phyloP scores from a whole-genome alignment of 2,888 invertebrate genomes.

The Tipula helvola region DNA sequence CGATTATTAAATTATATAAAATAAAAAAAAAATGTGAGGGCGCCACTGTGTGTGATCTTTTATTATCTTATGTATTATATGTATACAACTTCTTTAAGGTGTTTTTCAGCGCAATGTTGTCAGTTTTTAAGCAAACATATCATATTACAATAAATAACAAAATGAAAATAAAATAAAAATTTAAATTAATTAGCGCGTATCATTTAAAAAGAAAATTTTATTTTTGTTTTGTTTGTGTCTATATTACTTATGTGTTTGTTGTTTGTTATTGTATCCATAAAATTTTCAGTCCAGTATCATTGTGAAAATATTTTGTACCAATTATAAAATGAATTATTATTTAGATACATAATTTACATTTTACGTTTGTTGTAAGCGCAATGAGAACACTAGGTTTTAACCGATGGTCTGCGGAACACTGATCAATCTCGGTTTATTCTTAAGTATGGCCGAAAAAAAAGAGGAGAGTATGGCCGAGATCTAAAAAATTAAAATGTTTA shows the following conservation, averaged over 20 bases:
- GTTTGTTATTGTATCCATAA: neutral
- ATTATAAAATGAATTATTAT: neutral
- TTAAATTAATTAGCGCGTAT: neutral
- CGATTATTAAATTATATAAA: neutral
- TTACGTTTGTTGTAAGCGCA: neutral
- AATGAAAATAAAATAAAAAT: neutral
- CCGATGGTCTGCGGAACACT: too few species aligned
- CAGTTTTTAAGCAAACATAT: neutral
- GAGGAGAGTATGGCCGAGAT: too few species aligned
- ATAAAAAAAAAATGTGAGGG: neutral
- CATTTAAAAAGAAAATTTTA: neutral
- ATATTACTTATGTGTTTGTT: too few species aligned
- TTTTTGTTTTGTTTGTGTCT: neutral
- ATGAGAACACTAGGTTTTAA: neutral
- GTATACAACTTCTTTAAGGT: neutral
- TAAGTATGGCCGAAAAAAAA: too few species aligned
- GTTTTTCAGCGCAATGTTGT: neutral
- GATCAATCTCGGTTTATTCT: too few species aligned
- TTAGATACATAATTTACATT: neutral
- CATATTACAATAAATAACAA: neutral
- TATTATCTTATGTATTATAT: neutral
- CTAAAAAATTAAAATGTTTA: too few species aligned
- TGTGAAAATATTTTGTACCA: neutral
- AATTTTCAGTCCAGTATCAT: neutral
- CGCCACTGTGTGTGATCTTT: conserved; percentile 4